Evolutionary conservation across 2,888 invertebrate species (phyloP), one percentile per base, ranked within the genome.

Genomic region (Romanomermis culicivorax): DNA sequence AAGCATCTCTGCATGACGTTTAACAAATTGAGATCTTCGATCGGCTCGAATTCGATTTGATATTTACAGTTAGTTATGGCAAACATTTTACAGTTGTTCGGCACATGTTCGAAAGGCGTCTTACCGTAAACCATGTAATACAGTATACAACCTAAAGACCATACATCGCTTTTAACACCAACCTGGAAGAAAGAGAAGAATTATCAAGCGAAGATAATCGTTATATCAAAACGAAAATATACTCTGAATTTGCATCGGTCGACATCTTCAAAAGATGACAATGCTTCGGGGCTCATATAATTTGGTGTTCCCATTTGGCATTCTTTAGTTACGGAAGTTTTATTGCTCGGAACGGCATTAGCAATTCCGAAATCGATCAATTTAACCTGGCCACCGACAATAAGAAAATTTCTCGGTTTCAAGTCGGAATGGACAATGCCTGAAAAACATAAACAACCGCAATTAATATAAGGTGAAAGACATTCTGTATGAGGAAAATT

Each of bases 341-440:
- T 82, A 70, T 93, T 88, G 55, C 78, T 77, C 62, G 83, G 81
- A 61, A 93, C 78, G 53, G 81, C 80, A 50, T 85, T 83, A 51
- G 93, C 85, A 65, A 95, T 89, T 54, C 93, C 95, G 74, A 95
- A 95, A 75, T 95, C 95, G 61, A 95, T 97, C 56, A 95, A 74
- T 74, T 95, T 95, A 55, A 95, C 71, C 47, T 81, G 77, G 1
- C 83, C 85, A 59, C 80, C 78, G 3, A 85, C 83, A 66, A 87
- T 75, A 45, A 95, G 75, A 71, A 95, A 97, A 72, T 95, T 95
- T 0, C 87, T 87, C 0, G 95, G 95, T 70, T 95, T 95, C 61
- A 95, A 72, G 72, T 97, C 95, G 0, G 88, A 84, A 72, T 95
- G 95, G 62, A 95, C 85, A 1, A 95, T 85, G 53, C 85, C 87